phyloP scores from a whole-genome alignment of 2,797 vertebrate species.

The Synaphobranchus kaupii region DNA sequence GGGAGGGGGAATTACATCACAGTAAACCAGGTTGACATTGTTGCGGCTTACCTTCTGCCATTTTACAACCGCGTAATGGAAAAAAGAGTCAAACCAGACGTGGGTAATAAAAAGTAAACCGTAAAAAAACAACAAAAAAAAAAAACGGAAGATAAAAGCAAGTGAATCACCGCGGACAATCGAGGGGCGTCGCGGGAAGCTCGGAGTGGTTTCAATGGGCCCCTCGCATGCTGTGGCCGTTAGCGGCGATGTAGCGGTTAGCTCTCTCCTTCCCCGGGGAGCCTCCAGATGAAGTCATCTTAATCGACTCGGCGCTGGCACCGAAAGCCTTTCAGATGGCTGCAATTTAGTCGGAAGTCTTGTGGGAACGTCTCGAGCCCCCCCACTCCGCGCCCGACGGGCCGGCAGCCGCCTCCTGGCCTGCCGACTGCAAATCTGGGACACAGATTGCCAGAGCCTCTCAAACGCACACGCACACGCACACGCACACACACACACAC shows the following conservation, averaged over 20 bases:
- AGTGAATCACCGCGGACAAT: background rate
- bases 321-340: slow-evolving; percentile 20
- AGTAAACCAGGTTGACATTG: background rate
- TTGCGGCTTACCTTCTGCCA: background rate
- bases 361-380: slow-evolving; percentile 22
- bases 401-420: background rate
- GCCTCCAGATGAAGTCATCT: slow-evolving; percentile 25
- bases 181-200: background rate
- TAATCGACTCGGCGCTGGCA: slow-evolving; percentile 20
- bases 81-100: slow-evolving; percentile 4
- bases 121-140: slow-evolving; percentile 4
- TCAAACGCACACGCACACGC: background rate
- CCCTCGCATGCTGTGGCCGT: slow-evolving; percentile 2
- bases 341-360: slow-evolving; percentile 21
- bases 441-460: slow-evolving; percentile 1
- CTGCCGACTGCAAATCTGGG: slow-evolving; percentile 5
- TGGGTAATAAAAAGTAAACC: background rate
- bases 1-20: background rate
- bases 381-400: background rate
- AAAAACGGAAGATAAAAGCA: background rate
- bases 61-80: slow-evolving; percentile 10
- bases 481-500: background rate
- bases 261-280: background rate
- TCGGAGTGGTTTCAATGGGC: background rate
- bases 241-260: slow-evolving; percentile 12